Base-by-base conservation (phyloP, 2,888 invertebrate genomes). In the Shargacucullia verbasci region DNA sequence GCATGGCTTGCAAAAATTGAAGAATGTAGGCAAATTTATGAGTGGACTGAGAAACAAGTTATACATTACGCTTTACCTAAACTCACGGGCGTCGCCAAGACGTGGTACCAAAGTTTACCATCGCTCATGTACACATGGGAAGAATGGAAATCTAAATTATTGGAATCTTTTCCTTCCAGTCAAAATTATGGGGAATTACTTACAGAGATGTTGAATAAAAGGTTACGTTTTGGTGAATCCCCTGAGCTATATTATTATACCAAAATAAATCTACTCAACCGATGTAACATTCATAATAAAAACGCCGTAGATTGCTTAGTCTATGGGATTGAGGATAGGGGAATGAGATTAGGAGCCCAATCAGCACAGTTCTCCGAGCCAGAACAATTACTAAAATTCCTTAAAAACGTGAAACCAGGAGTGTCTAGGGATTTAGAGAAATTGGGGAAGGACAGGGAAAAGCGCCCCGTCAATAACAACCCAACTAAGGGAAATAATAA, bases 71-170 rank as follows among this genome's bases (percentile, higher is more conserved):
- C 44, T 2, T 20, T 45, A 12, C 33, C 5, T n/a, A 45, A 45
- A 20, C 33, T 45, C 1, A 34, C 33, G 8, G 44, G 44, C n/a
- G 34, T 45, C 8, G 44, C 44, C 6, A 33, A 45, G 2, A 34
- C 33, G 2, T 45, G 44, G 34, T 34, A 45, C 20, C 33, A 44
- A n/a, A 15, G 44, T 11, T n/a, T 44, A 44, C 44, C 44, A 11
- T 11, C 44, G 1, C 1, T 45, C 2, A 3, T 20, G 12, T 45
- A 9, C 9, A 20, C 44, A 2, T 45, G 44, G 44, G 11, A 15
- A 1, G 34, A 45, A 12, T 45, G 44, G 44, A 33, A 45, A 15
- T 4, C 3, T 12, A 45, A 45, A 14, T n/a, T 45, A n/a, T 34
- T 7, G 12, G 34, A 34, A 12, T 11, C 44, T 7, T 45, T 45